A percentile compares a stretch with the other conserved stretches of the same genome.
Evolutionary conservation across 2,113 vertebrate species (phyloP).

Genomic region (Muntiacus muntjak): DNA sequence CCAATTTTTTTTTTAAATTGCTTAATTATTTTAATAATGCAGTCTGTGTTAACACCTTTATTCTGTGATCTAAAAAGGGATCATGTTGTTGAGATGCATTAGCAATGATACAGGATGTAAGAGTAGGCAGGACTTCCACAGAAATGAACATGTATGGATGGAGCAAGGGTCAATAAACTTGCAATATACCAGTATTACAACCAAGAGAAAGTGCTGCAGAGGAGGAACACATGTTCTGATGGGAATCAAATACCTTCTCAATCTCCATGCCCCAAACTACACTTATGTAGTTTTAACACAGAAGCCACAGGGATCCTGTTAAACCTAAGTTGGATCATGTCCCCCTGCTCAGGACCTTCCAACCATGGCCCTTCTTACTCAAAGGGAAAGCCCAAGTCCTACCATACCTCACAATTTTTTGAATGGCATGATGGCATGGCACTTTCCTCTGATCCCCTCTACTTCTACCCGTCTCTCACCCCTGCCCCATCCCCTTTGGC

Average conservation of each 20-base stretch:
- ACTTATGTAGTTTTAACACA: background rate
- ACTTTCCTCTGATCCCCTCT: background rate
- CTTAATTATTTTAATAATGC: background rate
- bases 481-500: background rate
- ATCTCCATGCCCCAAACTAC: background rate
- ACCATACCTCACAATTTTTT: background rate
- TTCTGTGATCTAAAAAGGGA: background rate
- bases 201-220: background rate
- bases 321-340: background rate
- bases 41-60: background rate
- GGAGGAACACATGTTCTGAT: fast-evolving
- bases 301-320: background rate
- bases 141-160: background rate
- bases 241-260: background rate
- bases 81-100: too few relatives aligned
- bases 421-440: background rate
- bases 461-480: background rate
- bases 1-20: background rate
- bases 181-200: background rate
- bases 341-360: background rate
- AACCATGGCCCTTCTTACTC: background rate
- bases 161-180: background rate
- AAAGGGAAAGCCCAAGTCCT: background rate
- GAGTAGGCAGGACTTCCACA: background rate
- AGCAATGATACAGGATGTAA: background rate